phyloP scores from a whole-genome alignment of 2,888 invertebrate genomes.

The Amphipyra berbera region DNA sequence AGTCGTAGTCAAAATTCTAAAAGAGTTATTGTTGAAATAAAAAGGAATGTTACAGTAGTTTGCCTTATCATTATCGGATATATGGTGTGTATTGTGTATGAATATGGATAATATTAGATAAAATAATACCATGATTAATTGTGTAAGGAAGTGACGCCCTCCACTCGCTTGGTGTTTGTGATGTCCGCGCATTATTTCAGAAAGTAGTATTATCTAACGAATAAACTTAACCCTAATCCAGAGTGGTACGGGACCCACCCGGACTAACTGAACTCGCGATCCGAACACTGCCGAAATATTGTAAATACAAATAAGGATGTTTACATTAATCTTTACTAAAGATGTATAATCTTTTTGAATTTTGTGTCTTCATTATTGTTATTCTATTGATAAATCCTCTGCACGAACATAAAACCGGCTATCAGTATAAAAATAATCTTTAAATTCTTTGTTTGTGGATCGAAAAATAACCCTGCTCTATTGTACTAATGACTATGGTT shows the following conservation, averaged over 20 bases:
- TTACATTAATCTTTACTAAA: constrained; percentile 78
- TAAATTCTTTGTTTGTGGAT: constrained; percentile 88
- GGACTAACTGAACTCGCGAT: constrained; percentile 81
- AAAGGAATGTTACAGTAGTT: constrained; percentile 48
- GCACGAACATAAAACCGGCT: constrained; percentile 88
- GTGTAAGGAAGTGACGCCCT: constrained; percentile 64
- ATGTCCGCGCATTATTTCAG: constrained; percentile 79
- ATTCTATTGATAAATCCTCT: constrained; percentile 83
- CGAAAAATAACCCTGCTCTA: constrained; percentile 90
- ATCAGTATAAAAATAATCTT: constrained; percentile 89
- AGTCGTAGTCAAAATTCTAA: constrained; percentile 51
- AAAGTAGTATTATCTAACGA: constrained; percentile 86
- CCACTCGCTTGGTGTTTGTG: constrained; percentile 66
- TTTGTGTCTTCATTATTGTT: constrained; percentile 77
- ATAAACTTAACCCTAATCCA: constrained; percentile 88
- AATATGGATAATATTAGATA: constrained; percentile 55
- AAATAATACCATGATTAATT: constrained; percentile 40
- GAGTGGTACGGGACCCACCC: constrained; percentile 65
- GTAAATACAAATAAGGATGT: constrained; percentile 83
- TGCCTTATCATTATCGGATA: constrained; percentile 60
- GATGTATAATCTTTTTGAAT: constrained; percentile 85
- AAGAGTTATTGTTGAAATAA: constrained; percentile 32
- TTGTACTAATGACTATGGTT: constrained; percentile 89
- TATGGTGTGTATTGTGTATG: constrained; percentile 52
- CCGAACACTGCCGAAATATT: constrained; percentile 85